Conservation (phyloP, 2,113 vertebrate species). For the Xyliphius kryptos region DNA sequence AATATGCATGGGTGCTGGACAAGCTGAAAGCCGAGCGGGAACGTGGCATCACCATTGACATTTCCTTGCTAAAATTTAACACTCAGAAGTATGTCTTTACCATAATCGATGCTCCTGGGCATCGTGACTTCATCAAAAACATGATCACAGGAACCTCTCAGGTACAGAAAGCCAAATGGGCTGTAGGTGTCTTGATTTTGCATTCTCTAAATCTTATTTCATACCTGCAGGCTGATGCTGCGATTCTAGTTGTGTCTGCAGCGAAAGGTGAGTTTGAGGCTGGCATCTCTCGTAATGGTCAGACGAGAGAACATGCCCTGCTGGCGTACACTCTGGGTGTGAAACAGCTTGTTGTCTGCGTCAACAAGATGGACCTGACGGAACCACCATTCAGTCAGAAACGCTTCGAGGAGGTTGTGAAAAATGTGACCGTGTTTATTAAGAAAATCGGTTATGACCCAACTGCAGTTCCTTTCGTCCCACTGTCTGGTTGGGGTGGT, state of each 20-base stretch:
- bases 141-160: conserved; percentile 79
- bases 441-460: conserved; percentile 70
- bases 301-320: conserved; percentile 67
- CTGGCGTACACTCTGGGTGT: conserved; percentile 70
- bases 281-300: conserved; percentile 67
- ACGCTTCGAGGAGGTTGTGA: conserved; percentile 66
- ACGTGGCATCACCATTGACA: conserved; percentile 73
- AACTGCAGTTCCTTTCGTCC: conserved; percentile 59
- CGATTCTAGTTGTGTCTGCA: conserved; percentile 66
- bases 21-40: conserved; percentile 73
- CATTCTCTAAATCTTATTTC: background rate
- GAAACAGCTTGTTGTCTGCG: conserved; percentile 72
- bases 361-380: conserved; percentile 74
- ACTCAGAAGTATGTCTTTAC: conserved; percentile 70
- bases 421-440: conserved; percentile 62
- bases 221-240: conserved; percentile 60
- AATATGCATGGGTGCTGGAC: conserved; percentile 74
- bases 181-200: background rate
- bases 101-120: conserved; percentile 73
- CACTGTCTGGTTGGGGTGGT: conserved; percentile 69
- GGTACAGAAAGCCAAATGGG: conserved; percentile 42
- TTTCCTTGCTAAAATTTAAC: conserved; percentile 68
- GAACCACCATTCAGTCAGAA: conserved; percentile 69
- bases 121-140: conserved; percentile 76
- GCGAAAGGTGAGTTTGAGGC: conserved; percentile 68